Conservation (phyloP, 2,888 invertebrate genomes). For the Syrista parreyssii region DNA sequence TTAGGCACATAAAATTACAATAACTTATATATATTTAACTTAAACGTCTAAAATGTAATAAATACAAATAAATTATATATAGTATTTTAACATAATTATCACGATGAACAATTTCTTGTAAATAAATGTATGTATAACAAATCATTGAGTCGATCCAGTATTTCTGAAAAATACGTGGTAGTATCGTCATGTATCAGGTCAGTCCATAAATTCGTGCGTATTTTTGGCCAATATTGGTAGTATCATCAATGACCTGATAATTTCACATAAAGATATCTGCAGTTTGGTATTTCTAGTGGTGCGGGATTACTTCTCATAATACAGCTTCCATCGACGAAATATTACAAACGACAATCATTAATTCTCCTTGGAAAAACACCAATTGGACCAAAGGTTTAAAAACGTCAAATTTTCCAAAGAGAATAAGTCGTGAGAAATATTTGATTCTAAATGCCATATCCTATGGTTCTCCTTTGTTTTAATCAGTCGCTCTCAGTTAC, state of each 20-base stretch:
- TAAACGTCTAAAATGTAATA: neutral
- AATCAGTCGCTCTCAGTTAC: conserved; percentile 13
- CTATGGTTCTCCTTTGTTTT: conserved; percentile 1
- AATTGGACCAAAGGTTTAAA: neutral
- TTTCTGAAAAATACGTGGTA: neutral
- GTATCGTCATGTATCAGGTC: too few relatives aligned
- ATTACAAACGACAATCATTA: neutral
- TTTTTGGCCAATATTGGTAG: too few relatives aligned
- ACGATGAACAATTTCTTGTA: neutral
- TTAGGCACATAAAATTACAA: neutral
- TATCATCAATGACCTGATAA: neutral
- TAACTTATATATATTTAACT: neutral
- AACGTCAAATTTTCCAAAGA: neutral
- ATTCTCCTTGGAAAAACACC: neutral
- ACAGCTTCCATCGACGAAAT: neutral
- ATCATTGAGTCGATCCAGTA: neutral
- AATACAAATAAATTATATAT: neutral
- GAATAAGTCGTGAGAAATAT: neutral
- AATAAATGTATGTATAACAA: neutral
- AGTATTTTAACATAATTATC: neutral
- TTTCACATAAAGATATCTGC: neutral
- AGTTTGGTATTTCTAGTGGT: neutral
- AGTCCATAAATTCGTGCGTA: neutral
- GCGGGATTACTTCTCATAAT: neutral
- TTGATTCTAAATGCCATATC: neutral